Base-by-base conservation (phyloP, 2,797 vertebrate species). In the Lepidocolaptes lacrymiger region DNA sequence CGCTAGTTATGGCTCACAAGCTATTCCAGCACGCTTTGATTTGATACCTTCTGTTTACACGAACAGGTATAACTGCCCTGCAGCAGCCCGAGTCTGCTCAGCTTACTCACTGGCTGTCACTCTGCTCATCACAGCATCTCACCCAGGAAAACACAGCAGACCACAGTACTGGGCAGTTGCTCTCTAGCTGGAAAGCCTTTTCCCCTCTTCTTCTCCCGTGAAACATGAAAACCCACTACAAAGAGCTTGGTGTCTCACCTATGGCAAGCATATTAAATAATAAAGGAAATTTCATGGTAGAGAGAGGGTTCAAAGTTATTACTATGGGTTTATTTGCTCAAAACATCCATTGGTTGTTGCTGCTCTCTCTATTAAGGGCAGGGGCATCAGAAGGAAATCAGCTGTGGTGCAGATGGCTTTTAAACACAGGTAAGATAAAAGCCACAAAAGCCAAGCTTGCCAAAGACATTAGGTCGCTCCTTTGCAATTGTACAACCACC, bases 61-160 rank as follows among this genome's bases (percentile, higher is more conserved):
- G 41, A 56, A 34, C 76, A 90, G 80, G 85, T 93, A 68, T 14
- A 78, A 28, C 9, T 72, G 82, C 88, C 87, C 91, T 78, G 85
- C 64, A 93, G 84, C 81, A 82, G 37, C 79, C 41, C 1, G 1
- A 63, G 28, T 16, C 78, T 72, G 55, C 51, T 92, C 64, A 30
- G 84, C 37, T 87, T 20, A 20, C 63, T 62, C 39, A 1, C 58
- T 62, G n/a, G 3, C 76, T 46, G 52, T 64, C 75, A 59, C 46
- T 34, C 28, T 4, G 2, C 66, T 69, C 54, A 18, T 19, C 68
- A 36, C 51, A 56, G 69, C 63, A 41, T 23, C 32, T 90, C 36
- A 1, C 51, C 28, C 68, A 14, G 61, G 81, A 77, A 71, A 83
- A 63, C 37, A 58, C 19, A n/a, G 36, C 1, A 2, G 32, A 36